Evolutionary conservation across 2,888 invertebrate species (phyloP).

Genomic region (Oscheius sp.): DNA sequence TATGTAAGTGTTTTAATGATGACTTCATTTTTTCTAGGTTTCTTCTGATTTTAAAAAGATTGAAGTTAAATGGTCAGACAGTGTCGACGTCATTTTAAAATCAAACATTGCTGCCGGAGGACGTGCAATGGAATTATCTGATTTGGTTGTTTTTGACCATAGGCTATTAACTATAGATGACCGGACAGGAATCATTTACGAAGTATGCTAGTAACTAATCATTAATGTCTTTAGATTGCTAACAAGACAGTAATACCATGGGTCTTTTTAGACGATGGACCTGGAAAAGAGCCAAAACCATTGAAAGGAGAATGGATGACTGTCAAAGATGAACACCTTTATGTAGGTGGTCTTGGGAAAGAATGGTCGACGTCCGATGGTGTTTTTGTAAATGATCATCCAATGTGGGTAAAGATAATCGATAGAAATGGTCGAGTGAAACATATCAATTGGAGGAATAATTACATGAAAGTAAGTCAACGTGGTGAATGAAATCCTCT

Average conservation of each 20-base stretch:
- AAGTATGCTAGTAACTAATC: conserved; percentile 31
- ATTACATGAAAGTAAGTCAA: conserved; percentile 67
- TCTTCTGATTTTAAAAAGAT: conserved; percentile 6
- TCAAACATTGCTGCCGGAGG: conserved; percentile 73
- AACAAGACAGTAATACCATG: conserved; percentile 70
- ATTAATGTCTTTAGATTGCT: conserved; percentile 13
- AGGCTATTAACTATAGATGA: conserved; percentile 89
- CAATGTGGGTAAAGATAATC: conserved; percentile 86
- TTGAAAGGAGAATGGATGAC: conserved; percentile 97
- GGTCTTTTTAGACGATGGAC: conserved; percentile 85
- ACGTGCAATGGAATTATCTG: conserved; percentile 94
- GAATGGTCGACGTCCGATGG: conserved; percentile 93
- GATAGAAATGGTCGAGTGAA: conserved; percentile 28
- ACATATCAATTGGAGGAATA: conserved; percentile 70
- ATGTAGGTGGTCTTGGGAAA: conserved; percentile 90
- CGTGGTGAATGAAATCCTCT: conserved; percentile 69
- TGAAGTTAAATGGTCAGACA: conserved; percentile 47
- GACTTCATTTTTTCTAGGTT: conserved; percentile 5
- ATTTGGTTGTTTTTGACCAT: conserved; percentile 90
- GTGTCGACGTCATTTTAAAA: conserved; percentile 37
- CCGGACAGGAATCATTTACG: conserved; percentile 80
- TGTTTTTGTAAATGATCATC: conserved; percentile 79
- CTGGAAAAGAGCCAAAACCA: conserved; percentile 79
- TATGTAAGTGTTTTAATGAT: conserved; percentile 74
- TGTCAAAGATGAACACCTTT: conserved; percentile 85